Conservation (phyloP, 2,797 vertebrate genomes). For the Enteromius afrohamiltoni region DNA sequence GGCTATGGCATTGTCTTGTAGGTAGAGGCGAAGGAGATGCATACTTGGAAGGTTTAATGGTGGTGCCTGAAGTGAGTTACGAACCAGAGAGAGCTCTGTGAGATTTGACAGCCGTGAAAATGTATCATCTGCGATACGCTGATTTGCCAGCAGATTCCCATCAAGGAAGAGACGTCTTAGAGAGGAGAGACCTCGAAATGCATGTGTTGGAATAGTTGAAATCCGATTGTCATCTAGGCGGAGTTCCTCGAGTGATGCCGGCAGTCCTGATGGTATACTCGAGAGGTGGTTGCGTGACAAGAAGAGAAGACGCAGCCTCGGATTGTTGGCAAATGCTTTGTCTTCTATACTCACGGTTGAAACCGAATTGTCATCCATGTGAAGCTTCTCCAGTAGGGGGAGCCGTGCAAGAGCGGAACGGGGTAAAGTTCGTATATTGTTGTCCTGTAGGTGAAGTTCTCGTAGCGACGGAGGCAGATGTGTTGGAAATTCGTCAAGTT, state of each 20-base stretch:
- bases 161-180: constrained; percentile 90
- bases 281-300: constrained; percentile 94
- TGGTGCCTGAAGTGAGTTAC: constrained; percentile 88
- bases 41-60: constrained; percentile 87
- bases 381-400: constrained; percentile 90
- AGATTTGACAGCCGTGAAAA: constrained; percentile 88
- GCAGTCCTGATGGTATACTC: constrained; percentile 90
- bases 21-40: constrained; percentile 85
- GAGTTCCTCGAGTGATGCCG: constrained; percentile 90
- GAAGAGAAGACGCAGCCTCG: constrained; percentile 85
- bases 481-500: constrained; percentile 89
- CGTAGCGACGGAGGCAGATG: constrained; percentile 88
- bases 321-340: constrained; percentile 91
- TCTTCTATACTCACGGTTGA: constrained; percentile 96
- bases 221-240: constrained; percentile 94
- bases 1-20: constrained; percentile 94
- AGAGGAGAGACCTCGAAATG: constrained; percentile 89
- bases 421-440: constrained; percentile 90
- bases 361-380: constrained; percentile 96
- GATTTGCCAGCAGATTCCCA: constrained; percentile 94
- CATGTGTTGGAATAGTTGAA: constrained; percentile 90
- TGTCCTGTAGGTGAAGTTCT: constrained; percentile 96
- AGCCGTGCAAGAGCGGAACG: constrained; percentile 85
- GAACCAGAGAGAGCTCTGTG: constrained; percentile 90
- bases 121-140: constrained; percentile 93